Percentiles rank a stretch among this genome's conserved stretches.
Conservation (phyloP, 2,797 vertebrate species). For the Sciaenops ocellatus region DNA sequence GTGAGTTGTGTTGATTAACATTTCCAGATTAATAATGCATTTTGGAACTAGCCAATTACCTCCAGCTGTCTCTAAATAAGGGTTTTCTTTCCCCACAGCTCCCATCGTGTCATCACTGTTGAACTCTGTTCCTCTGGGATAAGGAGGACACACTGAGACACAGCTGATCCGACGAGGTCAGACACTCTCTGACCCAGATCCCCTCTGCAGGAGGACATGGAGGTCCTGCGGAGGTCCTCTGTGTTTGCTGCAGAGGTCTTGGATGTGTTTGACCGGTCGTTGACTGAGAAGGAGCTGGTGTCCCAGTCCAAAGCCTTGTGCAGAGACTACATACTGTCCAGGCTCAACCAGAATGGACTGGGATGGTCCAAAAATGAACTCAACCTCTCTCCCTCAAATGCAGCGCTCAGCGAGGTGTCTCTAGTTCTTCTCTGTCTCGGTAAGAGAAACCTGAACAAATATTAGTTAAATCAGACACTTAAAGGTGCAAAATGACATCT, state of each 20-base stretch:
- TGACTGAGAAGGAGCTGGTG: constrained; percentile 95
- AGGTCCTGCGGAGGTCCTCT: constrained; percentile 91
- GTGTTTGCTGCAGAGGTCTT: constrained; percentile 93
- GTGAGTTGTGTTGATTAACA: not conserved
- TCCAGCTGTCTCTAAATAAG: constrained; percentile 1
- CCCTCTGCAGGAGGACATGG: constrained; percentile 81
- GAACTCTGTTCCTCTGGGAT: constrained; percentile 40
- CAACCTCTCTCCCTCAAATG: constrained; percentile 78
- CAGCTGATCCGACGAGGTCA: constrained; percentile 68
- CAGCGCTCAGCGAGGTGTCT: constrained; percentile 90
- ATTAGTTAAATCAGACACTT: not conserved
- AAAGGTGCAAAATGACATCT: not conserved
- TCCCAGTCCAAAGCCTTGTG: constrained; percentile 94
- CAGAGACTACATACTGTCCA: constrained; percentile 94
- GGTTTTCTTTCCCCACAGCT: constrained; percentile 47
- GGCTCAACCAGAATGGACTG: constrained; percentile 90
- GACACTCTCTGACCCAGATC: constrained; percentile 52
- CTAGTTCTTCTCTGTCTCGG: constrained; percentile 93
- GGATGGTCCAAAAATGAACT: constrained; percentile 91
- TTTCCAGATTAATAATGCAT: not conserved
- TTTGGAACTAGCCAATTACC: not conserved
- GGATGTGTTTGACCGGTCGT: constrained; percentile 93
- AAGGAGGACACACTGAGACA: constrained; percentile 38
- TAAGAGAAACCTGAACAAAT: constrained; percentile 63
- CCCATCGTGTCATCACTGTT: constrained; percentile 30